phyloP scores from a whole-genome alignment of 2,888 invertebrate species.

The Synanthedon andrenaeformis region DNA sequence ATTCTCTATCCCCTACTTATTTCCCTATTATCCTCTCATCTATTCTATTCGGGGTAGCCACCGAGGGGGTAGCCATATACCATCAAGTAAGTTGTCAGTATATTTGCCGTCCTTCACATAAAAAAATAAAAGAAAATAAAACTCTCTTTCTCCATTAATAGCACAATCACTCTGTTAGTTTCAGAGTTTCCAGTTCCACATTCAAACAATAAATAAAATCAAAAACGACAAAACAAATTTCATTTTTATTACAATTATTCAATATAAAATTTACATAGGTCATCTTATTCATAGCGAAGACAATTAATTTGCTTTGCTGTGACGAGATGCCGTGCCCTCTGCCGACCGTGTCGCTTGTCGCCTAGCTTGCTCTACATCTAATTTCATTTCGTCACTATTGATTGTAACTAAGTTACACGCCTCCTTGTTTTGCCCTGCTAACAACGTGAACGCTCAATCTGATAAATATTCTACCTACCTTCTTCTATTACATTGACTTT shows the following conservation, averaged over 20 bases:
- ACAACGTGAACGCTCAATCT: not conserved
- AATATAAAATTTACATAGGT: constrained; percentile 8
- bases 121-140: too few relatives aligned
- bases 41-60: not conserved
- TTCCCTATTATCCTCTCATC: too few relatives aligned
- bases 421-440: constrained; percentile 2
- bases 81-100: too few relatives aligned
- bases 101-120: too few relatives aligned
- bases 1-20: too few relatives aligned
- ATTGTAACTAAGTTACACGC: constrained; percentile 16
- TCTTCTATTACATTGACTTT: not conserved
- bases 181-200: too few relatives aligned
- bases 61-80: not conserved
- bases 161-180: too few relatives aligned
- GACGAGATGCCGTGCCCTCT: constrained; percentile 1
- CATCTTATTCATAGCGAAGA: constrained; percentile 6
- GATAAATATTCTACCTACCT: not conserved
- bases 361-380: constrained; percentile 15
- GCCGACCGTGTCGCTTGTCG: constrained; percentile 15
- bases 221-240: too few relatives aligned
- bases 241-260: too few relatives aligned
- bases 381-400: constrained; percentile 25
- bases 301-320: not conserved
- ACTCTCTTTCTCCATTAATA: too few relatives aligned
- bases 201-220: too few relatives aligned